These are phyloP conservation scores for Watsonalla cultraria DNA, from an alignment of 2,888 invertebrate genomes.

Conservation along the genomic window DNA sequence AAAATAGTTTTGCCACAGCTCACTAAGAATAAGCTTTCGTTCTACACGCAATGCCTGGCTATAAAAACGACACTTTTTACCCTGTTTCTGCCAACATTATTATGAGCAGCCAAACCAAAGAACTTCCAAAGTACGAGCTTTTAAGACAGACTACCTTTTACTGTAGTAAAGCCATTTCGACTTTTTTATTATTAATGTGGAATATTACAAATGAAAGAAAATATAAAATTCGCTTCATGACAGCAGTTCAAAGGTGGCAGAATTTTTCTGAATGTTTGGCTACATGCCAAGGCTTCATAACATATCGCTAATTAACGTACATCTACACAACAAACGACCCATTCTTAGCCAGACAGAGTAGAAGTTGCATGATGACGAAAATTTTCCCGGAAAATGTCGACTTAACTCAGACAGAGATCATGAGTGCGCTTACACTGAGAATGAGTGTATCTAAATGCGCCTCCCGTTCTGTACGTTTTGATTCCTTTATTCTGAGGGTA, in stretches of 20 bases:
- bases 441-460: background rate
- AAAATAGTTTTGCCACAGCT: background rate
- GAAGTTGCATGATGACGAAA: constrained; percentile 17
- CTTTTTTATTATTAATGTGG: background rate
- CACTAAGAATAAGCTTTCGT: background rate
- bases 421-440: constrained; percentile 3
- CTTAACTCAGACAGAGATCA: constrained; percentile 8
- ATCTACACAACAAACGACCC: constrained; percentile 28
- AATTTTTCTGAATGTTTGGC: constrained; percentile 37
- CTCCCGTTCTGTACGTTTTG: background rate
- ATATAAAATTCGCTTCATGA: constrained; percentile 3
- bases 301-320: constrained; percentile 45
- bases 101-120: background rate
- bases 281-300: constrained; percentile 30
- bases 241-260: constrained; percentile 27
- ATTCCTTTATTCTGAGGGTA: background rate
- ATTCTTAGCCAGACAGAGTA: constrained; percentile 26
- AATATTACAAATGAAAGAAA: background rate
- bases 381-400: constrained; percentile 13
- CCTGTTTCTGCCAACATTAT: background rate
- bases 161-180: too few relatives aligned
- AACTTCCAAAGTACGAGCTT: background rate
- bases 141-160: too few relatives aligned
- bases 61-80: background rate
- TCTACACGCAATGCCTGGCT: too few relatives aligned